Base-by-base conservation (phyloP, 2,797 vertebrate genomes). In the Hozukius guyotensis region DNA sequence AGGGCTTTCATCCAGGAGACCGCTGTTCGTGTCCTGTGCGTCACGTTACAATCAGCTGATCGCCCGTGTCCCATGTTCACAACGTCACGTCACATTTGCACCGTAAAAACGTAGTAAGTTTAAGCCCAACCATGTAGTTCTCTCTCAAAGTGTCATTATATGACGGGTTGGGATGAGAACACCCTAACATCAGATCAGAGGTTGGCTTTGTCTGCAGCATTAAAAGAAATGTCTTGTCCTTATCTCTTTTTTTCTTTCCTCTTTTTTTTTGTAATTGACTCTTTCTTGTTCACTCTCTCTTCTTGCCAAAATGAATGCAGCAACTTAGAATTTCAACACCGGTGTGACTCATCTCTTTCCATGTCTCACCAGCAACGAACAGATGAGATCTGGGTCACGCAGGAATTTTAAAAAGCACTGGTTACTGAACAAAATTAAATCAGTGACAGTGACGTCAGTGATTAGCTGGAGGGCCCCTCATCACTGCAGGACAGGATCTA, bases 341-440 rank as follows among this genome's bases (percentile, higher is more conserved):
- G 2, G 65, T 49, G n/a, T 56, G 81, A 89, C 49, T 82, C 66
- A 24, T 78, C 60, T 49, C n/a, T 31, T 29, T 22, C 20, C 27
- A 20, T 24, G 65, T 83, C 61, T 83, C 62, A 25, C 20, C 8
- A 75, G 68, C 53, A 2, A 55, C 25, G 52, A 74, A 61, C 71
- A 77, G 67, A 81, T 72, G 80, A 75, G 70, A 81, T 86, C 53
- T 83, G 78, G 72, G 68, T 88, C 84, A 83, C 12, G 6, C 6
- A 73, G 63, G 60, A 63, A 53, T 81, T 74, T 78, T 25, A 42
- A 60, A 53, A 55, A 70, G 20, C 29, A 11, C 29, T 6, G 36
- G 57, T 62, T 62, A 31, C 38, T 60, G 38, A 80, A 32, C 34
- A 61, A 32, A 77, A 78, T 78, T 29, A 57, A 73, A 72, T 53